phyloP scores from a whole-genome alignment of 2,113 vertebrate species.

The Tretioscincus oriximinensis region DNA sequence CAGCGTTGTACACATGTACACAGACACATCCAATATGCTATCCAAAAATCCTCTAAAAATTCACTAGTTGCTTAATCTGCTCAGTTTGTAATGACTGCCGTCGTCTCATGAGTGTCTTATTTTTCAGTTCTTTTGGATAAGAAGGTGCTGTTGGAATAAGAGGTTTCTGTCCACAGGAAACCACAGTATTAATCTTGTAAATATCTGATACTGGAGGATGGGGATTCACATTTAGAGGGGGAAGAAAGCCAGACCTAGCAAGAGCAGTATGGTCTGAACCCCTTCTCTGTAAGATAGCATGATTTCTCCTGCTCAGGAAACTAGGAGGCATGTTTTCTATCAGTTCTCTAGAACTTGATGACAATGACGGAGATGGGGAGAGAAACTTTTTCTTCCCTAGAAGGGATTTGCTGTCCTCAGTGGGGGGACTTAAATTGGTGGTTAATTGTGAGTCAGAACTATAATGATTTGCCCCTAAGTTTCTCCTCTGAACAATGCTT shows the following conservation, averaged over 20 bases:
- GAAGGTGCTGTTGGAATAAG: conserved; percentile 74
- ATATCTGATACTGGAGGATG: conserved; percentile 75
- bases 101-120: conserved; percentile 78
- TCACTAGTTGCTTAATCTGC: conserved; percentile 84
- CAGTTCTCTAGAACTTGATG: conserved; percentile 75
- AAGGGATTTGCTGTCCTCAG: conserved; percentile 62
- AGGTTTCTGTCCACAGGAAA: conserved; percentile 75
- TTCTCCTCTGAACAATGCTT: conserved; percentile 78
- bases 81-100: conserved; percentile 89
- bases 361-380: conserved; percentile 71
- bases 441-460: conserved; percentile 86
- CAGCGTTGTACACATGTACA: background rate
- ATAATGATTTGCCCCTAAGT: conserved; percentile 81
- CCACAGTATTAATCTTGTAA: conserved; percentile 61
- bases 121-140: conserved; percentile 75
- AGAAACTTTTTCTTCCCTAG: conserved; percentile 77
- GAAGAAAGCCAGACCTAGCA: conserved; percentile 82
- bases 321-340: conserved; percentile 66
- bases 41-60: conserved; percentile 72
- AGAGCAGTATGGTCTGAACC: conserved; percentile 76
- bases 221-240: conserved; percentile 77
- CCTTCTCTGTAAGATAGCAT: conserved; percentile 70
- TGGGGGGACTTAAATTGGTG: conserved; percentile 43
- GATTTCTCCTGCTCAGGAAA: conserved; percentile 64
- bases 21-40: background rate